Percentiles rank a stretch among this genome's conserved stretches.
phyloP scores from a whole-genome alignment of 1,140 invertebrate genomes.

The Rhagoletis zephyria region DNA sequence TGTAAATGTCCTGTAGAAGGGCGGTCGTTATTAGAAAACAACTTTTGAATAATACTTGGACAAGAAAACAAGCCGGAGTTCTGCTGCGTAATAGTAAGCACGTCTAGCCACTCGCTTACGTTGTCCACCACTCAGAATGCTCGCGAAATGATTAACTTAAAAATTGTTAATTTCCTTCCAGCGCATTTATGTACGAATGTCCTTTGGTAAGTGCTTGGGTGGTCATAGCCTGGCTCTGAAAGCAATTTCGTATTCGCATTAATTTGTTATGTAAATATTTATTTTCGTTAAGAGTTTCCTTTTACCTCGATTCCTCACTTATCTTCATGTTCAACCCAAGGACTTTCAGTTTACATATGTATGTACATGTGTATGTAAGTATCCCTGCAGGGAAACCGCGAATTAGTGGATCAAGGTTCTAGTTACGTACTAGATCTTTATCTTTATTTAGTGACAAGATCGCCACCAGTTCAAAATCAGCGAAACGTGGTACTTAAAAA shows the following conservation, averaged over 20 bases:
- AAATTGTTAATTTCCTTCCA: not conserved
- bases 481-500: no score
- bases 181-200: not conserved
- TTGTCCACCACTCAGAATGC: not conserved
- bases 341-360: no score
- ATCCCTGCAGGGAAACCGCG: no score
- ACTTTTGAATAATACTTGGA: no score
- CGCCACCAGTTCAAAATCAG: no score
- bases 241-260: conserved; percentile 60
- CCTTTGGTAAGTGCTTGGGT: not conserved
- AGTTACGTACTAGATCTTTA: no score
- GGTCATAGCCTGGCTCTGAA: not conserved
- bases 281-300: conserved; percentile 55
- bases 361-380: not conserved
- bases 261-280: conserved; percentile 65
- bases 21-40: no score
- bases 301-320: not conserved
- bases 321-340: not conserved
- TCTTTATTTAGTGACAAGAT: no score
- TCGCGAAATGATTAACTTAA: not conserved
- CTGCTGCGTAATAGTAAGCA: not conserved
- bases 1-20: no score
- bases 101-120: not conserved
- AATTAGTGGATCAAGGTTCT: no score
- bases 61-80: no score